Percentiles rank a stretch among this genome's conserved stretches.
phyloP scores from a whole-genome alignment of 2,888 invertebrate species.

The Drosophila cracens region DNA sequence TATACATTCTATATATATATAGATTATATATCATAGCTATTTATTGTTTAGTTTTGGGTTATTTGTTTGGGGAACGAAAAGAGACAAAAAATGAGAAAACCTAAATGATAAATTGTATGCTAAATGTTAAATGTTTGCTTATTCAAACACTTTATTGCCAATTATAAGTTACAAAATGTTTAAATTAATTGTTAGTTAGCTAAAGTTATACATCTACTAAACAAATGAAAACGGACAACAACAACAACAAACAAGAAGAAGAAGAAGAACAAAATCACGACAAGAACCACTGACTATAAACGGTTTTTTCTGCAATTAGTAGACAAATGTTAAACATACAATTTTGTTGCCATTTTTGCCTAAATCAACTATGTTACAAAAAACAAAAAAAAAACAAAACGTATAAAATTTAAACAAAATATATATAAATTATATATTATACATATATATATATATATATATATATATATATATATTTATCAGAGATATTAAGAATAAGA shows the following conservation, averaged over 20 bases:
- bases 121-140: slow-evolving; percentile 78
- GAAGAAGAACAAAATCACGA: slow-evolving; percentile 10
- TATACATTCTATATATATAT: slow-evolving; percentile 33
- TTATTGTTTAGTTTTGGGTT: slow-evolving; percentile 70
- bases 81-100: slow-evolving; percentile 22
- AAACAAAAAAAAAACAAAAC: slow-evolving; percentile 48
- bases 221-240: slow-evolving; percentile 36
- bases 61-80: slow-evolving; percentile 50
- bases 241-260: slow-evolving; percentile 22
- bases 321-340: slow-evolving; percentile 81
- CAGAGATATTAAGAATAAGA: slow-evolving; percentile 62
- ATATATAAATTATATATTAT: slow-evolving; percentile 34
- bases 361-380: slow-evolving; percentile 85
- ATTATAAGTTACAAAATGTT: slow-evolving; percentile 78
- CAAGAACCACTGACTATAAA: slow-evolving; percentile 72
- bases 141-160: slow-evolving; percentile 78
- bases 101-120: slow-evolving; percentile 64
- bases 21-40: slow-evolving; percentile 62
- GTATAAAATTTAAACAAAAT: slow-evolving; percentile 44
- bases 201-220: slow-evolving; percentile 77
- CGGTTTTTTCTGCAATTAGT: slow-evolving; percentile 67
- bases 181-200: slow-evolving; percentile 78
- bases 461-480: slow-evolving; percentile 52
- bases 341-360: slow-evolving; percentile 85
- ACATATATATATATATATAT: slow-evolving; percentile 31